Evolutionary conservation across 2,797 vertebrate genomes (phyloP).

Genomic region (Telmatherina bonti): DNA sequence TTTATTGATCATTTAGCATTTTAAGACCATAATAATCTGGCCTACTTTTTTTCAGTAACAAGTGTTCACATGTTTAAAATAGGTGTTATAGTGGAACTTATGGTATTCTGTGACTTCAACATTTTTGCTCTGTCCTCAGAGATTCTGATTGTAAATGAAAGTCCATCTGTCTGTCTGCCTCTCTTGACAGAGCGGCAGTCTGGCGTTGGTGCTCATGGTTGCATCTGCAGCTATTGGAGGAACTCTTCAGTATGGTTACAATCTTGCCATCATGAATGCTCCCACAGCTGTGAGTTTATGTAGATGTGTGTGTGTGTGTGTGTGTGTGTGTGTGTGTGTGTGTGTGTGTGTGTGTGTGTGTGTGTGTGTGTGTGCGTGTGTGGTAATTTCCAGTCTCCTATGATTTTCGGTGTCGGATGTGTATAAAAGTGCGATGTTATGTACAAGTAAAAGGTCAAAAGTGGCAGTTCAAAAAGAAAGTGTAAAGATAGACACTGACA

Average conservation of each 20-base stretch:
- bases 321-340: conserved; percentile 73
- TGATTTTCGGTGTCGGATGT: neutral
- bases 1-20: neutral
- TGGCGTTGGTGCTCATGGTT: conserved; percentile 86
- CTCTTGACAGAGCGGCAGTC: conserved; percentile 74
- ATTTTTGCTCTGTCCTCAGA: too few species aligned
- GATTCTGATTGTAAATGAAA: neutral
- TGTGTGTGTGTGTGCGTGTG: neutral
- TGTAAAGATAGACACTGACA: neutral
- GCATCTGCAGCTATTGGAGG: conserved; percentile 90
- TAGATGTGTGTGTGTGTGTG: neutral
- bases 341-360: neutral
- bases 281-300: conserved; percentile 84
- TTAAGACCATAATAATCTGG: neutral
- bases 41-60: neutral
- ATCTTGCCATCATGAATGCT: conserved; percentile 92
- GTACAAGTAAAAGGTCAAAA: neutral
- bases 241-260: conserved; percentile 95
- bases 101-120: neutral
- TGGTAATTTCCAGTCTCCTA: neutral
- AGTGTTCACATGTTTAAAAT: neutral
- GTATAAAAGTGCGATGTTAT: neutral
- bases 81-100: neutral
- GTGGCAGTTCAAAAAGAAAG: neutral
- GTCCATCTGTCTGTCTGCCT: neutral